Evolutionary conservation across 2,888 invertebrate species (phyloP).

Genomic region (Anticlea derivata): DNA sequence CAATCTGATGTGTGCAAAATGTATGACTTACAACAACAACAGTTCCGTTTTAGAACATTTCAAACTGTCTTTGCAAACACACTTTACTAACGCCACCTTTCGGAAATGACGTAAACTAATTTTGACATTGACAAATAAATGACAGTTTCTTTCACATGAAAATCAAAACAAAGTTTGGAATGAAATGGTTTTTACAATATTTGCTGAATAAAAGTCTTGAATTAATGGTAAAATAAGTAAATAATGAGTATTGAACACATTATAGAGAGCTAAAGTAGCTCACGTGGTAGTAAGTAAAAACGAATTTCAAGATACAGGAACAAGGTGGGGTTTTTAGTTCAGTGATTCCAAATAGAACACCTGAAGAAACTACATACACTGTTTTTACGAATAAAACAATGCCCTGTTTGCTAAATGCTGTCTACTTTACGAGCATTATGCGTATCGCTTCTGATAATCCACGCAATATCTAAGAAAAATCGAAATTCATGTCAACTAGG

Average conservation of each 20-base stretch:
- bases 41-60: neutral
- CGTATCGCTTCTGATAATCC: conserved; percentile 39
- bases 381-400: conserved; percentile 34
- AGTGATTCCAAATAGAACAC: conserved; percentile 28
- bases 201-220: conserved; percentile 18
- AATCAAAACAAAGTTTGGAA: conserved; percentile 46
- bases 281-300: conserved; percentile 10
- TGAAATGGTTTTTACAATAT: conserved; percentile 38
- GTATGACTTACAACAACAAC: too few relatives aligned
- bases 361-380: conserved; percentile 20
- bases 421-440: conserved; percentile 38
- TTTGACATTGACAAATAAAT: conserved; percentile 46
- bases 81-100: conserved; percentile 41
- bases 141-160: conserved; percentile 29
- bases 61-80: conserved; percentile 44
- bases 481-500: conserved; percentile 43
- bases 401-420: conserved; percentile 48
- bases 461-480: conserved; percentile 39
- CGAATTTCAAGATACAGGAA: conserved; percentile 27
- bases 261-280: too few relatives aligned
- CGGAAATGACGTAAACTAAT: conserved; percentile 29
- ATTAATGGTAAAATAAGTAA: conserved; percentile 6
- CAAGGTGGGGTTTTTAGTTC: conserved; percentile 38
- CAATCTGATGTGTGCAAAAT: too few relatives aligned
- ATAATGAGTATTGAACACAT: conserved; percentile 4